Evolutionary conservation across 2,888 invertebrate genomes (phyloP), one percentile per base, ranked within the genome.

Genomic region (Drosophila lacicola): DNA sequence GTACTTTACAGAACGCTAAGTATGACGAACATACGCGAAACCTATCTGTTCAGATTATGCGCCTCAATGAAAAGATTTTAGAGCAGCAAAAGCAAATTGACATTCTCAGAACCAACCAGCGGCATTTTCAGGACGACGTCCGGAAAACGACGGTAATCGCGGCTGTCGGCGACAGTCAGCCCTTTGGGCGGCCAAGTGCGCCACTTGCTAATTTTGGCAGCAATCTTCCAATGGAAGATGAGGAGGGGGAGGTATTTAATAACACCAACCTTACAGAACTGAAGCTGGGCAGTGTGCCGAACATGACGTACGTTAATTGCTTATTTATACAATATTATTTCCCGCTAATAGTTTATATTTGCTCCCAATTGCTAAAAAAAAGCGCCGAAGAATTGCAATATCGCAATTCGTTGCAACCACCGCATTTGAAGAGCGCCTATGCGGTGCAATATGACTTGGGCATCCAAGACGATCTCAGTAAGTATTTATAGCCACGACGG

Each of bases 401-500:
- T 92, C 93, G 97, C 42, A 97, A 97, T 92, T 96, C 97, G 0
- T 92, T 97, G 74, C 95, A 96, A 70, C 96, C 95, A n/a, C 96
- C 97, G 3, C 97, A 97, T 90, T 93, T 97, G 66, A 96, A 96
- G 93, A 96, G 96, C 74, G 95, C 96, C 0, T 97, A 97, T 92
- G 96, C 97, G 0, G 96, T 95, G 0, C 97, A 97, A 92, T 95
- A 95, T 33, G 96, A 96, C 91, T 93, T 95, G 69, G 93, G 92
- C 68, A 91, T 95, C 34, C 94, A 93, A 57, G 96, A 96, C 62
- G 95, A 95, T 77, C 93, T 95, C 39, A 95, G 95, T 95, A 92
- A 91, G 90, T 82, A 61, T 29, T 34, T 46, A 46, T 11, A 25
- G 21, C 11, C 37, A 50, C 21, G 19, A 17, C 13, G 17, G 34